Base-by-base conservation (phyloP, 2,797 vertebrate genomes). In the Micropoecilia bifurca region DNA sequence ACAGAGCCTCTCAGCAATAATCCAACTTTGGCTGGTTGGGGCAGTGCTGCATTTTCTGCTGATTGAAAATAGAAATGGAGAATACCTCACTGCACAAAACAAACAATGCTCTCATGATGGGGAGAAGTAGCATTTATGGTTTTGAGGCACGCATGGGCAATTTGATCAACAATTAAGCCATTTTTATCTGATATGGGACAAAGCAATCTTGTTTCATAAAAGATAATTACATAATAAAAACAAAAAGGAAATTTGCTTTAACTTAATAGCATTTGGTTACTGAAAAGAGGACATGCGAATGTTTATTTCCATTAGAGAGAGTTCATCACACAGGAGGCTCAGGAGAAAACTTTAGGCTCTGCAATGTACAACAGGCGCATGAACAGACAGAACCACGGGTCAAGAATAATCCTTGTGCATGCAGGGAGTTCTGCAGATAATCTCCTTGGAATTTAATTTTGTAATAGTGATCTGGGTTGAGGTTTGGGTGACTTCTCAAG, bases 401-500 rank as follows among this genome's bases (percentile, higher is more conserved):
- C 13, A 74, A 68, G 25, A 78, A 71, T 71, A 66, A 80, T 46
- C 43, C 71, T 73, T 3, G 28, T 22, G 48, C 78, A 55, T 4
- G n/a, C 45, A 6, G 74, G 50, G 53, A 75, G 45, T 57, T 76
- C 43, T 59, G 3, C 33, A 68, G 30, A 78, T 73, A 73, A 87
- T 79, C 36, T 79, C 80, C 71, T 36, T 77, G 85, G 80, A 84
- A 83, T 84, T 80, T 81, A 22, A 85, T 82, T 77, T 80, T 53
- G 59, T 61, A 41, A 71, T 53, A 39, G 73, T 77, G 61, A 78
- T 73, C 61, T 63, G 72, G 77, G 75, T 77, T 77, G 48, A 30
- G 68, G 30, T 73, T 76, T 66, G 59, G 55, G 41, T 55, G 30
- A 39, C 57, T 82, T 75, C 22, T 57, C 71, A 41, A 48, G 48